Evolutionary conservation across 2,797 vertebrate genomes (phyloP), one percentile per base, ranked within the genome.

Genomic region (Caiman crocodilus): DNA sequence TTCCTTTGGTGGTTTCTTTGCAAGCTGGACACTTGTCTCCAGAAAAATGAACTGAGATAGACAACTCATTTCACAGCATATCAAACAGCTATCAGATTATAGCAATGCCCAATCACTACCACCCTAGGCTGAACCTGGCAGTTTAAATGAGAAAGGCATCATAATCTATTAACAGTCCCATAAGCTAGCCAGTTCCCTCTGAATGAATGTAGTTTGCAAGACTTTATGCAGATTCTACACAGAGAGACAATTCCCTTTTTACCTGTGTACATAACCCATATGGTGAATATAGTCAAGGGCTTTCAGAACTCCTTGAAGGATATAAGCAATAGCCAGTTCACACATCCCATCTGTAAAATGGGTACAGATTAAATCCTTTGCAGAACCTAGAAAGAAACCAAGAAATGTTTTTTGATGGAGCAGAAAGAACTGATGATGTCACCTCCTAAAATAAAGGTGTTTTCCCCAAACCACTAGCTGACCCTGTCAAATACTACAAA

Each of bases 241-340:
- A 25, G 16, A 35, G 55, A 26, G 28, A 17, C 6, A 5, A 25
- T 17, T 75, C 26, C 50, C 25, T 61, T 11, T 71, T 91, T 85
- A 99, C 99, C 99, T 98, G 94, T 99, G 99, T 64, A 99, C 99
- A 2, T 99, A 99, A 97, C 99, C 99, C 99, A 99, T 99, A 87
- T 99, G 99, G 96, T 99, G 99, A 97, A 99, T 99, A 96, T 99
- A 99, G 94, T 99, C 99, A 56, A 99, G 98, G 9, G 99, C 99
- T 97, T 98, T 99, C 59, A 99, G 96, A 83, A 99, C 98, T 0
- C 99, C 99, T 77, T 99, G 98, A 77, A 99, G 97, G 94, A 99
- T 99, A 91, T 99, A 99, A 0, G 99, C 99, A 61, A 99, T 99
- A 8, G 99, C 98, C 98, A 99, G 97, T 92, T 99, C 99, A 58